These are phyloP conservation scores for Leptodactylus fuscus DNA, from an alignment of 2,113 vertebrate genomes.

Conservation along the genomic window DNA sequence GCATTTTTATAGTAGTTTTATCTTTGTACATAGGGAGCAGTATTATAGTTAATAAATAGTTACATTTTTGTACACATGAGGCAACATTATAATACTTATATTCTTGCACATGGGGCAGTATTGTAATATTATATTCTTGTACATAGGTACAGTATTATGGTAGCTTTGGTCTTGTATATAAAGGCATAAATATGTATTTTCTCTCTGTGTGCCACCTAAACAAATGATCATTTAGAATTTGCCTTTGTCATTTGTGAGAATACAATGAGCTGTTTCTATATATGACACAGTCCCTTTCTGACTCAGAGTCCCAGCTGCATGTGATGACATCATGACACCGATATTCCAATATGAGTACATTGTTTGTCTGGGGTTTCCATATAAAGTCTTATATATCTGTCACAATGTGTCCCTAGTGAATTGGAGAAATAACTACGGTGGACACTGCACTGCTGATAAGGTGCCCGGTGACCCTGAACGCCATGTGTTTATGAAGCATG, in stretches of 20 bases:
- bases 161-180: not conserved
- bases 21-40: not conserved
- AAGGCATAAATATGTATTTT: not conserved
- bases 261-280: not conserved
- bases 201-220: not conserved
- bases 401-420: too few species aligned
- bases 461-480: too few species aligned
- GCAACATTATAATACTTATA: slow-evolving; percentile 3
- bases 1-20: slow-evolving; percentile 10
- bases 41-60: slow-evolving; percentile 11
- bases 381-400: not conserved
- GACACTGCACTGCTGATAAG: too few species aligned
- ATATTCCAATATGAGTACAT: too few species aligned
- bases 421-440: too few species aligned
- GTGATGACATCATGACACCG: not conserved
- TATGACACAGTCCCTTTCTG: not conserved
- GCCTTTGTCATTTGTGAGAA: not conserved
- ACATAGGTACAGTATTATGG: not conserved
- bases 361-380: too few species aligned
- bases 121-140: slow-evolving; percentile 1
- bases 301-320: not conserved
- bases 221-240: not conserved
- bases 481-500: too few species aligned
- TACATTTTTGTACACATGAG: not conserved
- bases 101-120: not conserved